A percentile compares a stretch with the other conserved stretches of the same genome.
Conservation (phyloP, 2,888 invertebrate species). For the Euzetes globulus region DNA sequence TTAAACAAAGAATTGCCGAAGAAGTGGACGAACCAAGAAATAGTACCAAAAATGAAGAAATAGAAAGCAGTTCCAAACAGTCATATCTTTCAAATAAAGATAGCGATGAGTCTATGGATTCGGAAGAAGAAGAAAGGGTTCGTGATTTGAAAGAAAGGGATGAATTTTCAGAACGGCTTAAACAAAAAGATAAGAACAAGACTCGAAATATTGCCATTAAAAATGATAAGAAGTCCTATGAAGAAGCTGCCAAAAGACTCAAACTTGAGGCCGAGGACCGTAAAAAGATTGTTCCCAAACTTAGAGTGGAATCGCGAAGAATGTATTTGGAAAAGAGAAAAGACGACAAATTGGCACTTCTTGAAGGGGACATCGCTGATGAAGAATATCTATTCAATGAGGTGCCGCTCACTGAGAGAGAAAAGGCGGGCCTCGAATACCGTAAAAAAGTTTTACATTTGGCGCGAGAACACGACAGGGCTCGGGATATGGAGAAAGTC, state of each 20-base stretch:
- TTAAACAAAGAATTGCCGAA: background rate
- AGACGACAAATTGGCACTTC: slow-evolving; percentile 87
- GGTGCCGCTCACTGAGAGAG: slow-evolving; percentile 75
- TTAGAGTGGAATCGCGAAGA: slow-evolving; percentile 74
- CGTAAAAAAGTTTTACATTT: slow-evolving; percentile 81
- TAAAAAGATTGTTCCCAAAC: slow-evolving; percentile 74
- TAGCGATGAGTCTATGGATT: background rate
- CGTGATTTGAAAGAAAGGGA: slow-evolving; percentile 85
- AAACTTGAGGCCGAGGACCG: slow-evolving; percentile 78
- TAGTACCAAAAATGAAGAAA: background rate
- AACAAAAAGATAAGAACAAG: slow-evolving; percentile 78
- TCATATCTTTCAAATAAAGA: background rate
- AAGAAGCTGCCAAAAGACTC: slow-evolving; percentile 80
- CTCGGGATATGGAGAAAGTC: slow-evolving; percentile 81
- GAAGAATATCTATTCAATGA: slow-evolving; percentile 92
- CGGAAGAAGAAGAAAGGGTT: slow-evolving; percentile 55
- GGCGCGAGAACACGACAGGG: slow-evolving; percentile 91
- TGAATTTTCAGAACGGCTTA: slow-evolving; percentile 80
- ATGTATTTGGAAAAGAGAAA: slow-evolving; percentile 93
- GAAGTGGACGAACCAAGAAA: background rate
- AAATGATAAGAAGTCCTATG: slow-evolving; percentile 58
- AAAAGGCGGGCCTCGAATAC: slow-evolving; percentile 73
- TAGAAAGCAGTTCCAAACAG: background rate
- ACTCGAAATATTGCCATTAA: slow-evolving; percentile 64
- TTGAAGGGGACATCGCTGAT: slow-evolving; percentile 89